Base-by-base conservation (phyloP, 2,888 invertebrate genomes). In the Sphaerophoria rueppellii region DNA sequence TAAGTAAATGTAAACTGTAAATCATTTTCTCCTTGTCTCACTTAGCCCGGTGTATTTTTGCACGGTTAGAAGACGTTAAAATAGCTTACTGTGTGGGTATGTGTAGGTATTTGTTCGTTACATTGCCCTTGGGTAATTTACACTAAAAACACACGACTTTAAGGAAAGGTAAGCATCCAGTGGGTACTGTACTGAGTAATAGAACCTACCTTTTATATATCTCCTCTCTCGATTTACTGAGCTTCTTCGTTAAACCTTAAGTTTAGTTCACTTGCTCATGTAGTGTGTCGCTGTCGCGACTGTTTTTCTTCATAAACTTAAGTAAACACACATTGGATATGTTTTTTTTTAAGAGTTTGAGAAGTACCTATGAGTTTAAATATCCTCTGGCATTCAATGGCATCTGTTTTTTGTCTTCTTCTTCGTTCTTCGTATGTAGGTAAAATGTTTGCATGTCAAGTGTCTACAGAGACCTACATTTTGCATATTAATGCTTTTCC, bases 1-100 rank as follows among this genome's bases (percentile, higher is more conserved):
- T 80, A 85, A 85, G 83, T 83, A 83, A 85, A 67, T 85, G 81
- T 73, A 81, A 81, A 85, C 76, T 81, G 81, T 85, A 83, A 83
- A 80, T 83, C 72, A 80, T 79, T 79, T 79, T 71, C 75, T 54
- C n/a, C 52, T 82, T 40, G 54, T 70, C 73, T 58, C 55, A 63
- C 73, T 72, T 55, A 40, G 57, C 34, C 12, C 43, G 16, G 48
- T 48, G 16, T 40, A 16, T 40, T 60, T 43, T 24, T 24, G 24
- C 24, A 43, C 6, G 40, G 61, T 73, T 55, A 72, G 16, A 11
- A 24, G 24, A 24, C 2, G 24, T 24, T 50, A 50, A 12, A 6
- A 3, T 2, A 61, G 70, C 40, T 63, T 24, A 24, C 24, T 2
- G 24, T 24, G 24, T 24, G 24, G 5, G 0, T 50, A 37, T 14